These are phyloP conservation scores for Alethe diademata DNA, from an alignment of 2,113 vertebrate genomes.

Conservation along the genomic window DNA sequence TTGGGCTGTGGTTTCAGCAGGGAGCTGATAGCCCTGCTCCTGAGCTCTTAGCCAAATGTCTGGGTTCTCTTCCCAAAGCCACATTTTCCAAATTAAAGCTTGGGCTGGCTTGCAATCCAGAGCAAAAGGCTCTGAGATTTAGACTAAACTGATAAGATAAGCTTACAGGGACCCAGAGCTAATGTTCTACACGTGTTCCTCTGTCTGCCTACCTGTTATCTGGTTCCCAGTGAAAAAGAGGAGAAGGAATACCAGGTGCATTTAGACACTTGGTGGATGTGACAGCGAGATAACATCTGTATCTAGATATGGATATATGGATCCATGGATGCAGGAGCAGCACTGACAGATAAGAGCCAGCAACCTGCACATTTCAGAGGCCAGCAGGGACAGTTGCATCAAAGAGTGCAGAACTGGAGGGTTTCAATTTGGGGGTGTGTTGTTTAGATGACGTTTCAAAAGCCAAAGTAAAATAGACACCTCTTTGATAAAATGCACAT, in stretches of 20 bases:
- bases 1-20: constrained; percentile 36
- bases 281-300: not conserved
- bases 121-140: constrained; percentile 30
- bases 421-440: not conserved
- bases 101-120: not conserved
- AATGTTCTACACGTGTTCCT: constrained; percentile 40
- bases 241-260: not conserved
- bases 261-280: not conserved
- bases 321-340: not conserved
- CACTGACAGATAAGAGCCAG: not conserved
- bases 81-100: constrained; percentile 55
- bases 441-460: not conserved
- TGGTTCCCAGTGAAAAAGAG: not conserved
- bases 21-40: not conserved
- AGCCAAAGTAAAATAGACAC: not conserved
- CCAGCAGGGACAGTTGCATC: not conserved
- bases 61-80: constrained; percentile 20
- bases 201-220: constrained; percentile 47
- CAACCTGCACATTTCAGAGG: not conserved
- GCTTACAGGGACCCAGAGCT: constrained; percentile 10
- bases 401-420: not conserved
- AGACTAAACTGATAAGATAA: constrained; percentile 57
- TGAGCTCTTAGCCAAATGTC: constrained; percentile 36
- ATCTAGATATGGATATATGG: not conserved
- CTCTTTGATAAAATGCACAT: constrained; percentile 27